Percentiles rank a stretch among this genome's conserved stretches.
These are phyloP conservation scores for Tapirus terrestris DNA, from an alignment of 2,113 vertebrate genomes.

Conservation along the genomic window DNA sequence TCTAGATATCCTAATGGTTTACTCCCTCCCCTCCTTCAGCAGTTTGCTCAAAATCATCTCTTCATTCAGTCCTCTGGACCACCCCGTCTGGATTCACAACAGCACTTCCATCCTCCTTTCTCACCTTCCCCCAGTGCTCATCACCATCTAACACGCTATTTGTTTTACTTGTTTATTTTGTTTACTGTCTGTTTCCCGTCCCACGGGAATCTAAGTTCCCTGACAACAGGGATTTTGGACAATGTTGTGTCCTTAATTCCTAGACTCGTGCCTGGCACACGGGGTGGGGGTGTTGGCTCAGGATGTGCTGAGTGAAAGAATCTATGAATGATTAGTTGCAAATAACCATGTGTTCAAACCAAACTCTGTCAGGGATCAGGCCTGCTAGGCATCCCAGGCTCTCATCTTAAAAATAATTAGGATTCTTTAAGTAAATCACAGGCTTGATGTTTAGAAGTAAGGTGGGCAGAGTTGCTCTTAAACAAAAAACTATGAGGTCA, in stretches of 20 bases:
- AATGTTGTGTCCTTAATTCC: no score
- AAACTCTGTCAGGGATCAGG: not conserved
- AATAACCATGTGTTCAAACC: not conserved
- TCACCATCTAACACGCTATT: not conserved
- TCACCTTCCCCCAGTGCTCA: not conserved
- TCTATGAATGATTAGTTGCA: not conserved
- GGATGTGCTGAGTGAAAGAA: not conserved
- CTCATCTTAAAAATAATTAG: not conserved
- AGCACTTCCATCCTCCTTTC: not conserved
- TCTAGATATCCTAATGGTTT: not conserved
- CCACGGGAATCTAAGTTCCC: not conserved
- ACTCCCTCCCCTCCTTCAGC: fast-evolving
- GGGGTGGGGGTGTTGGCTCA: not conserved
- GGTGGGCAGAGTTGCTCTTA: not conserved
- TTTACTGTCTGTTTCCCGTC: not conserved
- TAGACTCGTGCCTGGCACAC: not conserved
- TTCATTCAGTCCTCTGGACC: no score
- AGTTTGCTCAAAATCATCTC: not conserved
- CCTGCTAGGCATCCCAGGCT: not conserved
- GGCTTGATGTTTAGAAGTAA: not conserved
- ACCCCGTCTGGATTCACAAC: not conserved
- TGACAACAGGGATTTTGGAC: not conserved
- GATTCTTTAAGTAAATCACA: not conserved
- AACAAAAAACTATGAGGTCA: no score
- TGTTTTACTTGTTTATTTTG: not conserved